Evolutionary conservation across 92 coral and sea anemone species (phyloP).

Genomic region (Montipora capitata): DNA sequence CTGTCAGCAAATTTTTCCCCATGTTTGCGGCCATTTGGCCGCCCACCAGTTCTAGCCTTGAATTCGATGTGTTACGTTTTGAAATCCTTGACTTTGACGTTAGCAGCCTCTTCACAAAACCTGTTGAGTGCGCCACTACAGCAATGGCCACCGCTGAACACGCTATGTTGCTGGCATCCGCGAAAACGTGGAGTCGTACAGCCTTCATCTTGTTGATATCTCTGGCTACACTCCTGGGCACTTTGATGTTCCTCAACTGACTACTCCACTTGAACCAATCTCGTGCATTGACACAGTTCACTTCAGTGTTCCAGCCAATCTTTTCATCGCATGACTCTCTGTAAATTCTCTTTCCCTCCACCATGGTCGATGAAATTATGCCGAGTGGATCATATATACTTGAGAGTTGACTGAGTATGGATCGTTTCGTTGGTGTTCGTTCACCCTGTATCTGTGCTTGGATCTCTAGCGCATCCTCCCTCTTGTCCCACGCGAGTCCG

Average conservation of each 20-base stretch:
- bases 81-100: slow-evolving; percentile 56
- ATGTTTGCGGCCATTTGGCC: slow-evolving; percentile 37
- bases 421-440: too few species aligned
- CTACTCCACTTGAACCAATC: slow-evolving; percentile 58
- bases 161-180: slow-evolving; percentile 78
- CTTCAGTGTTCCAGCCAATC: slow-evolving; percentile 54
- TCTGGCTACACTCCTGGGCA: slow-evolving; percentile 64
- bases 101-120: slow-evolving; percentile 53
- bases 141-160: slow-evolving; percentile 66
- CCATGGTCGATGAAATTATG: slow-evolving; percentile 38
- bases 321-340: slow-evolving; percentile 60
- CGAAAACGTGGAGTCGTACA: slow-evolving; percentile 74
- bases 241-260: slow-evolving; percentile 61
- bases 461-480: background rate
- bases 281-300: slow-evolving; percentile 1
- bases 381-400: background rate
- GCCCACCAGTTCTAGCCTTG: slow-evolving; percentile 63
- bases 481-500: slow-evolving; percentile 67
- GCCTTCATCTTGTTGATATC: slow-evolving; percentile 27
- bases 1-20: slow-evolving; percentile 51
- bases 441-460: too few species aligned
- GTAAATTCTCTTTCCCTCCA: slow-evolving; percentile 53
- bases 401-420: too few species aligned
- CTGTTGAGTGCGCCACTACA: slow-evolving; percentile 53
- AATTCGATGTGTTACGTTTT: slow-evolving; percentile 61